Conservation (phyloP, 2,888 invertebrate genomes). For the Nomada ferruginata region DNA sequence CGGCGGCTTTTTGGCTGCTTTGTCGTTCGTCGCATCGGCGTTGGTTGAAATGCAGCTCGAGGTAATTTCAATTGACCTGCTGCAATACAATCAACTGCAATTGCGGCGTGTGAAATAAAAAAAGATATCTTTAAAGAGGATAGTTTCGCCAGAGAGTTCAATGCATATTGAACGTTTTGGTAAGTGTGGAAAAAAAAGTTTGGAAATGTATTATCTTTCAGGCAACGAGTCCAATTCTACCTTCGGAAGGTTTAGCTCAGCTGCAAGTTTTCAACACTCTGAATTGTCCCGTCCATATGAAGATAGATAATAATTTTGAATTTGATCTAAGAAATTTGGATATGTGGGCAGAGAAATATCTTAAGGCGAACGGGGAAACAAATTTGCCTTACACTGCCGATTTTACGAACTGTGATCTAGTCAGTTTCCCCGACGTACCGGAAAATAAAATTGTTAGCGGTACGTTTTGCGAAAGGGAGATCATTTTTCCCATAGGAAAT, state of each 20-base stretch:
- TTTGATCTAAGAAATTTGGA: conserved; percentile 63
- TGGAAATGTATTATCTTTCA: conserved; percentile 74
- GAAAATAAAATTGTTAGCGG: neutral
- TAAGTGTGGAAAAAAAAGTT: neutral
- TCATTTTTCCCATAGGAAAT: too few species aligned
- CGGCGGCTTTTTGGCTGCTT: conserved; percentile 94
- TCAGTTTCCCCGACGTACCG: neutral
- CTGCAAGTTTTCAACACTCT: conserved; percentile 88
- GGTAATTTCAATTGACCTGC: conserved; percentile 83
- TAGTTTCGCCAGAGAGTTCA: neutral
- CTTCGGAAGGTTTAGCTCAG: conserved; percentile 87
- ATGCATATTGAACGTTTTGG: neutral
- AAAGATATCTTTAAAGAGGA: neutral
- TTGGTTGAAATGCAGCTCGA: conserved; percentile 92
- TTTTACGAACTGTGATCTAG: conserved; percentile 57
- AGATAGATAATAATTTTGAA: conserved; percentile 37
- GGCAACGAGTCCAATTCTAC: conserved; percentile 87
- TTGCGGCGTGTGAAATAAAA: neutral
- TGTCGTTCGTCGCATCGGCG: conserved; percentile 95
- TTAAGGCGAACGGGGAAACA: conserved; percentile 21
- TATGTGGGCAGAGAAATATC: conserved; percentile 71
- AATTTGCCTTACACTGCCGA: neutral
- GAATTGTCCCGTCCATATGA: conserved; percentile 70
- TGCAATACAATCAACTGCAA: neutral
- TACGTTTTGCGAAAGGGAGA: neutral